These are phyloP conservation scores for Lasioglossum malachurum DNA, from an alignment of 2,888 invertebrate genomes.

Conservation along the genomic window DNA sequence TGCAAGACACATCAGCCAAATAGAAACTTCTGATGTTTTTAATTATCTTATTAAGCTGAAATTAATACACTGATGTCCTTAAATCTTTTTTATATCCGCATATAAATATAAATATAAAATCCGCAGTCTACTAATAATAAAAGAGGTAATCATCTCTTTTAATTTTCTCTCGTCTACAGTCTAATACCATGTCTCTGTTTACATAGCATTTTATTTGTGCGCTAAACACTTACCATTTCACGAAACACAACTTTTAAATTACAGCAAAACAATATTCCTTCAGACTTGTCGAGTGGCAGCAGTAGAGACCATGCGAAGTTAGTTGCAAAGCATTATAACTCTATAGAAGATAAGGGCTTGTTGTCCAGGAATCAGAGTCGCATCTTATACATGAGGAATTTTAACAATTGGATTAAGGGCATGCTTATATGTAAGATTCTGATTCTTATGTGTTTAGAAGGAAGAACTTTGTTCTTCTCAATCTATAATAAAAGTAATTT, in stretches of 20 bases:
- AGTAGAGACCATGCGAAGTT: constrained; percentile 85
- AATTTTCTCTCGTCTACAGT: background rate
- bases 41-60: too few species aligned
- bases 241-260: constrained; percentile 2
- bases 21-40: too few species aligned
- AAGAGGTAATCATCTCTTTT: background rate
- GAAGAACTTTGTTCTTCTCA: background rate
- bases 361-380: constrained; percentile 93
- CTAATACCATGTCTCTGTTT: background rate
- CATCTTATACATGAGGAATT: constrained; percentile 97
- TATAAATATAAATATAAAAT: too few species aligned
- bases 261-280: constrained; percentile 65
- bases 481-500: constrained; percentile 7
- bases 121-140: background rate
- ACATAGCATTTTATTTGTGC: background rate
- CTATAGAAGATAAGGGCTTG: constrained; percentile 93
- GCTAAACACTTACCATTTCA: background rate
- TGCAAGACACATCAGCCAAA: too few species aligned
- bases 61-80: too few species aligned
- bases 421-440: constrained; percentile 93
- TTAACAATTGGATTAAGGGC: constrained; percentile 99
- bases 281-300: constrained; percentile 72
- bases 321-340: constrained; percentile 98
- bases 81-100: too few species aligned
- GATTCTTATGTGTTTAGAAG: background rate